Conservation (phyloP, 1,140 invertebrate genomes). For the Cheumatopsyche charites region DNA sequence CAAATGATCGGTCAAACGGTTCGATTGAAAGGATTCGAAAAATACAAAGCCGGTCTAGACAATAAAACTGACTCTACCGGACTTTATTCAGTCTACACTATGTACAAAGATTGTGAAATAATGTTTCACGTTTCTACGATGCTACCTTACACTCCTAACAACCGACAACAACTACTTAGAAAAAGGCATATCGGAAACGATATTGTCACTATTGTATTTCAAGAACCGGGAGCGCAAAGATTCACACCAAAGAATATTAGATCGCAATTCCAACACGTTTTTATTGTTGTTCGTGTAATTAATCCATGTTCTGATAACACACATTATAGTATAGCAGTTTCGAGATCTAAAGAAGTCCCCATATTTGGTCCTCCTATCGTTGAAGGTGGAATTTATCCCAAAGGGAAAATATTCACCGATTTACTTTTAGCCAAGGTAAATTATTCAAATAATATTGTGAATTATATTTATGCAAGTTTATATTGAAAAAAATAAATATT, state of each 20-base stretch:
- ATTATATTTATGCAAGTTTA: background rate
- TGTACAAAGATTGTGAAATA: conserved; percentile 84
- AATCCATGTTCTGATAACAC: conserved; percentile 92
- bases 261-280: conserved; percentile 98
- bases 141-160: conserved; percentile 91
- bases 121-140: conserved; percentile 96
- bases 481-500: background rate
- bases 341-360: conserved; percentile 93
- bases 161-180: conserved; percentile 87
- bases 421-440: conserved; percentile 91
- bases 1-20: conserved; percentile 87
- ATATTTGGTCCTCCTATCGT: conserved; percentile 94
- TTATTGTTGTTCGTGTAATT: conserved; percentile 87
- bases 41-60: conserved; percentile 90
- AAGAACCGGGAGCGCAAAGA: conserved; percentile 92
- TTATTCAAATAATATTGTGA: conserved; percentile 6
- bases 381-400: conserved; percentile 81
- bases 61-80: conserved; percentile 90
- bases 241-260: conserved; percentile 93
- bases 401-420: conserved; percentile 89
- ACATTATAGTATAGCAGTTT: conserved; percentile 90
- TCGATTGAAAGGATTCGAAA: conserved; percentile 86
- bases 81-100: conserved; percentile 83
- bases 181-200: conserved; percentile 95
- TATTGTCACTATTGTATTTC: conserved; percentile 96